phyloP scores from a whole-genome alignment of 1,140 invertebrate genomes.

The Ditylenchus dipsaci region DNA sequence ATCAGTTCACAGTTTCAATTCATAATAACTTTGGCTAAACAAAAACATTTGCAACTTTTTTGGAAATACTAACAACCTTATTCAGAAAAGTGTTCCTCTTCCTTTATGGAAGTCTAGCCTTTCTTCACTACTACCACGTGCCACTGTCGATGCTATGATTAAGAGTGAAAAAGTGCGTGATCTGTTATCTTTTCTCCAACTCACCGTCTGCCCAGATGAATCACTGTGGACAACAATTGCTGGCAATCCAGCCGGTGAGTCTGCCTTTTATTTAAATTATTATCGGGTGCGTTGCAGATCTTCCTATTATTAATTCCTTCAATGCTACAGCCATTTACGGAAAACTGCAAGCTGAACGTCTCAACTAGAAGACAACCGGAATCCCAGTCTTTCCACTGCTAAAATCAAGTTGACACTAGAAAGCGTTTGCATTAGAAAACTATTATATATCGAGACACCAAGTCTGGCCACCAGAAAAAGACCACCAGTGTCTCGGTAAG shows the following conservation, averaged over 20 bases:
- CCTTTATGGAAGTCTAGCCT: no score
- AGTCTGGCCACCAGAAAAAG: conserved; percentile 16
- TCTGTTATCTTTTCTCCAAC: conserved; percentile 23
- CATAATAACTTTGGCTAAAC: no score
- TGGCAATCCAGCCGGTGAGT: conserved; percentile 32
- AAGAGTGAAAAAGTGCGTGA: conserved; percentile 26
- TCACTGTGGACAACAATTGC: conserved; percentile 42
- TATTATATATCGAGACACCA: conserved; percentile 41
- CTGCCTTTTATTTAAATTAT: not conserved
- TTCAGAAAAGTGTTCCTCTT: no score
- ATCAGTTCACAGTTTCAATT: no score
- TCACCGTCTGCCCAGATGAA: conserved; percentile 41
- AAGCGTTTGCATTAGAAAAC: conserved; percentile 13
- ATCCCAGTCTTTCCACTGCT: not conserved
- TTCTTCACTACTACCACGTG: conserved; percentile 39
- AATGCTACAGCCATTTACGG: not conserved
- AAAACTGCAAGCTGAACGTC: not conserved
- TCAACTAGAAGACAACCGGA: not conserved
- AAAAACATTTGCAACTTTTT: no score
- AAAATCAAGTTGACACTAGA: not conserved
- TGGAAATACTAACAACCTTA: no score
- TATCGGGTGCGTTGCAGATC: not conserved
- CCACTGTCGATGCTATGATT: conserved; percentile 35
- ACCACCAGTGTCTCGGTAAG: not conserved
- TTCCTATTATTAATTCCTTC: not conserved